Percentiles rank a stretch among this genome's conserved stretches.
phyloP scores from a whole-genome alignment of 2,888 invertebrate species.

The Notocelia uddmanniana region DNA sequence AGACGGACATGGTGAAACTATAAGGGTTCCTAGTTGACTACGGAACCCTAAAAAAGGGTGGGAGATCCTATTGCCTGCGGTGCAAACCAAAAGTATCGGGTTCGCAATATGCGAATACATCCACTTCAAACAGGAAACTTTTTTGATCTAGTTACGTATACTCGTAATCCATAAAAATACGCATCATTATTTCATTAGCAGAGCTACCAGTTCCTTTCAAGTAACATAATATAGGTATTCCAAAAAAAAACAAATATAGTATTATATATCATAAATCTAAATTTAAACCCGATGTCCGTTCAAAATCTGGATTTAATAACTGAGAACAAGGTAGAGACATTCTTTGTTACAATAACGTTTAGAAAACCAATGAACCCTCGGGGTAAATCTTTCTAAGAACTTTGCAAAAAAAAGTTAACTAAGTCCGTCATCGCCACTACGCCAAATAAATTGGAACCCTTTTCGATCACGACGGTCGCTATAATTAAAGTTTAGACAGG shows the following conservation, averaged over 20 bases:
- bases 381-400: slow-evolving; percentile 7
- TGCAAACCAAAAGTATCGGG: no score
- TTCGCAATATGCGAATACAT: no score
- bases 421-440: slow-evolving; percentile 28
- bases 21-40: no score
- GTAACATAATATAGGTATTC: background rate
- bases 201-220: background rate
- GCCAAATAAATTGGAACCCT: slow-evolving; percentile 50
- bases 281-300: background rate
- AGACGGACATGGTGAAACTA: no score
- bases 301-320: background rate
- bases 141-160: no score
- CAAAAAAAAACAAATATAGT: no score
- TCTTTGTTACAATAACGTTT: background rate
- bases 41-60: no score
- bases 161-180: no score
- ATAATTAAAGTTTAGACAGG: slow-evolving; percentile 51
- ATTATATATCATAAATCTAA: no score
- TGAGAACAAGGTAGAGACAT: background rate
- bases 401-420: slow-evolving; percentile 27
- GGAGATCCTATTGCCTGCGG: no score
- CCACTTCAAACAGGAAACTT: no score
- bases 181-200: no score
- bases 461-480: slow-evolving; percentile 44
- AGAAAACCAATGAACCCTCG: slow-evolving; percentile 18